Conservation (phyloP, 2,888 invertebrate genomes). For the Mycalesis mineus region DNA sequence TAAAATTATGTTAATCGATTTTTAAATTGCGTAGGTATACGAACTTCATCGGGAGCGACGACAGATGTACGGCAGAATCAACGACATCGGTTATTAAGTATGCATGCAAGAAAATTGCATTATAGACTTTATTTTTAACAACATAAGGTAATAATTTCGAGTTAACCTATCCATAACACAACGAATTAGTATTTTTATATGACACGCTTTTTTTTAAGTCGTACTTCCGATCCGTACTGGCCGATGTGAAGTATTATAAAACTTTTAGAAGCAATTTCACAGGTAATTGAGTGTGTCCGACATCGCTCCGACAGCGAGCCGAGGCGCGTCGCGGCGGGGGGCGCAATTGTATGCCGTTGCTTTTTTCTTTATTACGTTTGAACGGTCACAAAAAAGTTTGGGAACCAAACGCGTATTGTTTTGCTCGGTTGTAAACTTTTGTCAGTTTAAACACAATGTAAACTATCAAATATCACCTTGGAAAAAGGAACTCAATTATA, state of each 20-base stretch:
- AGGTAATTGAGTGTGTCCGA: slow-evolving; percentile 63
- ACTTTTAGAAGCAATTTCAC: slow-evolving; percentile 60
- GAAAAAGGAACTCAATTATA: neutral
- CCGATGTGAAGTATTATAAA: slow-evolving; percentile 39
- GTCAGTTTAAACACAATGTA: neutral
- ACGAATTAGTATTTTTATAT: neutral
- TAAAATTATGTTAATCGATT: slow-evolving; percentile 28
- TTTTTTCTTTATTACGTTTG: slow-evolving; percentile 35
- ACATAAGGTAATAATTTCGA: neutral
- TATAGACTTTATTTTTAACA: neutral
- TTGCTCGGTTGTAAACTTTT: neutral
- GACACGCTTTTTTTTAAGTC: neutral
- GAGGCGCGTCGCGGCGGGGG: slow-evolving; percentile 38
- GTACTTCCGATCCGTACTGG: neutral
- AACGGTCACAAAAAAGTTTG: slow-evolving; percentile 13
- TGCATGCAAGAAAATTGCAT: neutral
- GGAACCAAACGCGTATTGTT: slow-evolving; percentile 5
- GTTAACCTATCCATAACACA: neutral
- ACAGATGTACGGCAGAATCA: slow-evolving; percentile 52
- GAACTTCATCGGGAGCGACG: slow-evolving; percentile 47
- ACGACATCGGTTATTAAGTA: slow-evolving; percentile 44
- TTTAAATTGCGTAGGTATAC: slow-evolving; percentile 48
- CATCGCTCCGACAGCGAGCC: slow-evolving; percentile 43
- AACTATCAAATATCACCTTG: neutral
- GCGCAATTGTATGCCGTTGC: slow-evolving; percentile 44